Evolutionary conservation across 1,140 invertebrate species (phyloP), one percentile per base, ranked within the genome.

Genomic region (Papilio polyxenes): DNA sequence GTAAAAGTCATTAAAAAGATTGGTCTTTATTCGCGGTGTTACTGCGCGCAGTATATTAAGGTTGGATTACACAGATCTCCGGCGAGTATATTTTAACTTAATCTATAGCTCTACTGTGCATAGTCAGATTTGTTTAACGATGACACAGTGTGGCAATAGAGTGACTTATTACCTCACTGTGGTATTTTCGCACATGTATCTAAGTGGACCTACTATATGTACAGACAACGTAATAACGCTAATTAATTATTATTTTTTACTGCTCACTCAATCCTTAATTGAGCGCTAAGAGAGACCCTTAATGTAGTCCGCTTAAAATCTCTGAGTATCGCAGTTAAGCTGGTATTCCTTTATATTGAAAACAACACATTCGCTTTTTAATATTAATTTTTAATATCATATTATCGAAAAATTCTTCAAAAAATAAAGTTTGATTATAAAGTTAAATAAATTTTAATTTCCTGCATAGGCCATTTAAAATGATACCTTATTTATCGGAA

Each of bases 371-470:
- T 72, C n/a, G 11, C 11, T 37, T 11, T 13, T 15, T 37, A 1
- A 69, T 69, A 37, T 69, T 11, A 69, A 37, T 40, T 69, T 37
- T 5, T 69, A 23, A 37, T 6, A 4, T 15, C 23, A 37, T 6
- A 44, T 69, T 69, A n/a, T n/a, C n/a, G n/a, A n/a, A n/a, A n/a
- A n/a, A n/a, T n/a, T n/a, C n/a, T n/a, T n/a, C n/a, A n/a, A n/a
- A n/a, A n/a, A n/a, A n/a, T n/a, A n/a, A n/a, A n/a, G n/a, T n/a
- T n/a, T n/a, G n/a, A n/a, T n/a, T n/a, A n/a, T n/a, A n/a, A n/a
- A n/a, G n/a, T n/a, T 69, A 65, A 20, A 59, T 69, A 69, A 69
- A 69, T 69, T 69, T 31, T 37, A 69, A 69, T 69, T 31, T 69
- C 5, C 11, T 37, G 65, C 23, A 69, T 31, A 15, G 23, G 31